Evolutionary conservation across 2,888 invertebrate genomes (phyloP), one percentile per base, ranked within the genome.

Genomic region (Hermaeophaga mercurialis): DNA sequence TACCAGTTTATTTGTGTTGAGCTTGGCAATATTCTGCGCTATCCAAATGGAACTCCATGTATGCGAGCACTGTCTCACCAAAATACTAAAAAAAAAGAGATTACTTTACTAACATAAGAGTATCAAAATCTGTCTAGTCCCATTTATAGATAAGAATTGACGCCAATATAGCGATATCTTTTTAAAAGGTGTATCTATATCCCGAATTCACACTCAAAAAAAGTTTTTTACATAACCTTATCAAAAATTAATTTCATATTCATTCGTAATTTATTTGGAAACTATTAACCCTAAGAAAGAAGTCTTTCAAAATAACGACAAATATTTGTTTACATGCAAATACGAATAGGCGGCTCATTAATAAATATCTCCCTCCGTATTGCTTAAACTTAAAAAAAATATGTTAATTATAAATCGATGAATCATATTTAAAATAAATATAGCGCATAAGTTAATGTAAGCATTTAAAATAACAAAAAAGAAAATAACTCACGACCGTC

Each of bases 1-100:
- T 63, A 58, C 56, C 61, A 65, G 67, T 74, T 88, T 91, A 91
- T 91, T 92, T 93, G 94, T 94, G 94, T 90, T 95, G 95, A 82
- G 94, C 94, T 88, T 94, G 94, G 90, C 95, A 95, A 87, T 94
- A 95, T 85, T 95, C 94, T 85, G 94, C 93, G 83, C 94, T 94
- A 88, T 94, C 94, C 88, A 94, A 90, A 85, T 91, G 90, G 91
- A 94, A 94, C 94, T 93, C 93, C 93, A 93, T 93, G 90, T 90
- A 91, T 89, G 90, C 90, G 86, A 87, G 89, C 87, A 90, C 88
- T 85, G 86, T 88, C 89, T 88, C 86, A 85, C 87, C 87, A 82
- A 85, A 87, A 86, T 90, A 86, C 91, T 91, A 84, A 11, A 87
- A 88, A 74, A 72, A 70, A 66, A 2, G 24, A 26, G 18, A 3